Percentiles rank a stretch among this genome's conserved stretches.
Evolutionary conservation across 2,113 vertebrate species (phyloP).

Genomic region (Rhea americana): DNA sequence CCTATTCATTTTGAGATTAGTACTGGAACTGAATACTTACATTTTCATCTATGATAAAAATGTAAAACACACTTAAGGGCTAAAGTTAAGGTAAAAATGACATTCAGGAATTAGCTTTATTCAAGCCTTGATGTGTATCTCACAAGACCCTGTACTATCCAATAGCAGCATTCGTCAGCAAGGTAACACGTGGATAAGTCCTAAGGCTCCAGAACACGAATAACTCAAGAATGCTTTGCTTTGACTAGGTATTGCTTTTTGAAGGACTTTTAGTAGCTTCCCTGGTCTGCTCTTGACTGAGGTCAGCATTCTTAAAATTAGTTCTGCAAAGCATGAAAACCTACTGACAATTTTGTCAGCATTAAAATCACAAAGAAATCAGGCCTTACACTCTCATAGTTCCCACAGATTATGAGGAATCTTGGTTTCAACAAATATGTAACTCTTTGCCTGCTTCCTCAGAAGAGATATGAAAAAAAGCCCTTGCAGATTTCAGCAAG

Average conservation of each 20-base stretch:
- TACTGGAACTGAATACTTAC: neutral
- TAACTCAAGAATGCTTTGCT: neutral
- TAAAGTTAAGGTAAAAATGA: neutral
- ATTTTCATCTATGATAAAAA: neutral
- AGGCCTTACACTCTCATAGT: neutral
- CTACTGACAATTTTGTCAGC: neutral
- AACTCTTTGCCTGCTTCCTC: neutral
- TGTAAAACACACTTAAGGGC: accelerated
- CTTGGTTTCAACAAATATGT: neutral
- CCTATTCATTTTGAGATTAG: neutral
- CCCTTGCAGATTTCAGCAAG: neutral
- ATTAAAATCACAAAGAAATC: neutral
- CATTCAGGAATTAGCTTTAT: neutral
- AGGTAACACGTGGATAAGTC: neutral
- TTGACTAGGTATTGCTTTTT: neutral
- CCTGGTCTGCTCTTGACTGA: neutral
- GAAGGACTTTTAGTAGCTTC: neutral
- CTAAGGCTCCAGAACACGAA: neutral
- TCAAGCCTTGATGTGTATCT: neutral
- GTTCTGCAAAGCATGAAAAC: neutral
- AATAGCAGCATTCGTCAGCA: neutral
- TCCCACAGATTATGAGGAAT: neutral
- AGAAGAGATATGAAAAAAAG: neutral
- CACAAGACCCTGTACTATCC: neutral
- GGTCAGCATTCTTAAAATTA: neutral